Conservation (phyloP, 2,113 vertebrate genomes). For the Hylia prasina region DNA sequence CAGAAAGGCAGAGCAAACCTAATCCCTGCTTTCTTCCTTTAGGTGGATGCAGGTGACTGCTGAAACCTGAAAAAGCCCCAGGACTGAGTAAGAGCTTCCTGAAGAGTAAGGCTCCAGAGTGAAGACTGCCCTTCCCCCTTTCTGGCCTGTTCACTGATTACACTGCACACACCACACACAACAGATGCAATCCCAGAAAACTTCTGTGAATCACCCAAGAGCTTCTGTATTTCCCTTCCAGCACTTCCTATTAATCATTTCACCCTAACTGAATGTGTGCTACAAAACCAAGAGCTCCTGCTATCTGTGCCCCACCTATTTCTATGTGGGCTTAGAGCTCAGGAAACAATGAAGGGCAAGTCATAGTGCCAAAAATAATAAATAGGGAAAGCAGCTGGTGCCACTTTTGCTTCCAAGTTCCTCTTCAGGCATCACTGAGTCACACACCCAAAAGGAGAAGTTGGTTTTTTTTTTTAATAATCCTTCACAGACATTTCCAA, state of each 20-base stretch:
- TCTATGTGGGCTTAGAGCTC: neutral
- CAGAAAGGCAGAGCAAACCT: neutral
- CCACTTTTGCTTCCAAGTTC: constrained; percentile 16
- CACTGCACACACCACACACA: neutral
- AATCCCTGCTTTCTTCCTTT: neutral
- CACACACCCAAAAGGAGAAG: neutral
- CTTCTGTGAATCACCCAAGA: neutral
- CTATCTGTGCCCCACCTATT: neutral
- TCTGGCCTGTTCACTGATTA: neutral
- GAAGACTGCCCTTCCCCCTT: neutral
- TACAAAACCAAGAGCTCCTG: neutral
- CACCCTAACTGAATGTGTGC: fast-evolving
- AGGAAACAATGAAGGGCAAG: neutral
- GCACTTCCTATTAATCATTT: neutral
- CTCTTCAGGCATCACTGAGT: neutral
- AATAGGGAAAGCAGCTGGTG: neutral
- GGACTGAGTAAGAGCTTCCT: neutral
- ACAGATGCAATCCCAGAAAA: neutral
- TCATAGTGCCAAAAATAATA: neutral
- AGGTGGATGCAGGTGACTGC: neutral
- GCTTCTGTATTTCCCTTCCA: neutral
- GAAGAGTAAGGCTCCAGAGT: neutral
- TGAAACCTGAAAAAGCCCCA: neutral
- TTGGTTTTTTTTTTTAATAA: neutral
- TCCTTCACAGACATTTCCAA: neutral